Base-by-base conservation (phyloP, 2,888 invertebrate genomes). In the Melanostoma scalare region DNA sequence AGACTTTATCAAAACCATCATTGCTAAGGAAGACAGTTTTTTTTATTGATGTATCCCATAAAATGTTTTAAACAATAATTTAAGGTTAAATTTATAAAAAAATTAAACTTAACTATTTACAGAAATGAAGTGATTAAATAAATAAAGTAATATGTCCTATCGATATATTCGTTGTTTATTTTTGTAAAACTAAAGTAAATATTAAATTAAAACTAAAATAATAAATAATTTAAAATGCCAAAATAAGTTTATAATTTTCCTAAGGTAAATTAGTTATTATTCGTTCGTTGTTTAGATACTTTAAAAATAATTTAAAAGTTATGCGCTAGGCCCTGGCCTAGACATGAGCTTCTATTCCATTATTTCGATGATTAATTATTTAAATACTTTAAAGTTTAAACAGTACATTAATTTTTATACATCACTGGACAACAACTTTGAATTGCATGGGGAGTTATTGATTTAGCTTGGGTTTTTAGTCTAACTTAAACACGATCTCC, bases 371-470 rank as follows among this genome's bases (percentile, higher is more conserved):
- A 20, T 20, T 20, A 20, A 20, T 20, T 20, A 20, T 20, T 20
- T 20, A 20, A 20, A 20, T 20, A 20, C 20, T 20, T 20, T 20
- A 20, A 20, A 20, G 20, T 20, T 20, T 20, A 20, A 20, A 50
- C 42, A 52, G 56, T 52, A 35, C 56, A 61, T 77, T 36, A 42
- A n/a, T 67, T 78, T 63, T 74, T 84, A 75, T 84, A 84, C 84
- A 84, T 84, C 84, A 84, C 79, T 84, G 84, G 79, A 71, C 72
- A 82, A 73, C 72, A 61, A 72, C 44, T 31, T 77, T 71, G 20
- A 53, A 61, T 46, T 60, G 46, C 53, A 74, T 65, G 36, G 52
- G 52, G 20, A 60, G 4, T 36, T 6, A 2, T 20, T 40, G 10
- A 2, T 46, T 2, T 48, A 38, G 20, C 20, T 55, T 44, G 50